Evolutionary conservation across 2,888 invertebrate species (phyloP), one percentile per base, ranked within the genome.

Genomic region (Agelastica alni): DNA sequence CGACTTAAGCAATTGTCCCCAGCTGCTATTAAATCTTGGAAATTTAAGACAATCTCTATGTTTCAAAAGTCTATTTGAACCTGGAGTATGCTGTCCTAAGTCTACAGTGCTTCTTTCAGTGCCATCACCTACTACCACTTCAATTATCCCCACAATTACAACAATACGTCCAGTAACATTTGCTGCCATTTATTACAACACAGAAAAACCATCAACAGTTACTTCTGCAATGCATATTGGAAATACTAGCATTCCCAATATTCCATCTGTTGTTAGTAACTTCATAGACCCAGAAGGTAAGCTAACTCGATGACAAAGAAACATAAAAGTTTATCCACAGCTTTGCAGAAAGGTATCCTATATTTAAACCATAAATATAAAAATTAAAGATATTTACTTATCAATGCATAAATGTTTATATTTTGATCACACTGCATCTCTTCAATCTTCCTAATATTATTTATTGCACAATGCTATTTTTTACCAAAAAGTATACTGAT

Each of bases 61-160:
- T 70, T 95, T 95, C 71, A 93, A 94, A 77, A 91, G 90, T 59
- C 80, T 94, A 1, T 93, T 94, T 69, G 90, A 92, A 1, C 95
- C 95, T 1, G 95, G 95, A 1, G 94, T 95, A 2, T 95, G 95
- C 71, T 95, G 95, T 74, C 94, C 94, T 0, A 64, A 75, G 5
- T 77, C 80, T 66, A 80, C 79, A 66, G 78, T 72, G 0, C 69
- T 47, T 20, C 32, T 44, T 18, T 20, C 53, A 44, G 43, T 52
- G 22, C 36, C 53, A 26, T 76, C 61, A 64, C 79, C 52, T 10
- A 47, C 63, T 28, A 53, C 60, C 43, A 60, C 62, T 41, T 57
- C 62, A 12, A 56, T 64, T 22, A 62, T 62, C 4, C 72, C 75
- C 0, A 63, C 71, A 14, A 48, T 77, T 73, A 39, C 72, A 72